Evolutionary conservation across 2,797 vertebrate genomes (phyloP).

Genomic region (Sarcoramphus papa): DNA sequence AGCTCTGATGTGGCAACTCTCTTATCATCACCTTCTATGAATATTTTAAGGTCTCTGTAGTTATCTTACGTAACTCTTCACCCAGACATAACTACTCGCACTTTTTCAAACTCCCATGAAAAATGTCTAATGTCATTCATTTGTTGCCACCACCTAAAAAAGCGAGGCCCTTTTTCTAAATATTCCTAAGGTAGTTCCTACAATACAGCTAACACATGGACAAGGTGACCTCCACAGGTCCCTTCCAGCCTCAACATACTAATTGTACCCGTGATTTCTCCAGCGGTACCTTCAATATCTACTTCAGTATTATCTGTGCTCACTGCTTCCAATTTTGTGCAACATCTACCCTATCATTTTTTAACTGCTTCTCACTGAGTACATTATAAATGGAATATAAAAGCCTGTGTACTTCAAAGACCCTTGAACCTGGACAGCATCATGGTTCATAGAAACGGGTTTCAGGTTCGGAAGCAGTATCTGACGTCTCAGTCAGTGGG

Average conservation of each 20-base stretch:
- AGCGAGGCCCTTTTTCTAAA: not conserved
- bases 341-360: not conserved
- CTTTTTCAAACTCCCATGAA: not conserved
- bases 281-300: not conserved
- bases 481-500: not conserved
- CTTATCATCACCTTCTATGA: not conserved
- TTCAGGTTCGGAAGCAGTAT: not conserved
- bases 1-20: not conserved
- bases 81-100: accelerated
- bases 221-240: not conserved
- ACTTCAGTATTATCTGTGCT: not conserved
- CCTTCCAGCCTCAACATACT: not conserved
- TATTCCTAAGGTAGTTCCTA: not conserved
- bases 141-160: not conserved
- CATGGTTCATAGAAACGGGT: not conserved
- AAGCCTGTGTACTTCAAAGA: not conserved
- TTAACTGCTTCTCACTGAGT: not conserved
- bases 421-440: not conserved
- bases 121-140: not conserved
- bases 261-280: not conserved
- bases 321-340: not conserved
- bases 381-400: not conserved
- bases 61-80: not conserved
- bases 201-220: not conserved
- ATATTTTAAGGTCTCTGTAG: not conserved